These are phyloP conservation scores for Oenanthe oenanthe DNA, from an alignment of 2,113 vertebrate genomes.

Conservation along the genomic window DNA sequence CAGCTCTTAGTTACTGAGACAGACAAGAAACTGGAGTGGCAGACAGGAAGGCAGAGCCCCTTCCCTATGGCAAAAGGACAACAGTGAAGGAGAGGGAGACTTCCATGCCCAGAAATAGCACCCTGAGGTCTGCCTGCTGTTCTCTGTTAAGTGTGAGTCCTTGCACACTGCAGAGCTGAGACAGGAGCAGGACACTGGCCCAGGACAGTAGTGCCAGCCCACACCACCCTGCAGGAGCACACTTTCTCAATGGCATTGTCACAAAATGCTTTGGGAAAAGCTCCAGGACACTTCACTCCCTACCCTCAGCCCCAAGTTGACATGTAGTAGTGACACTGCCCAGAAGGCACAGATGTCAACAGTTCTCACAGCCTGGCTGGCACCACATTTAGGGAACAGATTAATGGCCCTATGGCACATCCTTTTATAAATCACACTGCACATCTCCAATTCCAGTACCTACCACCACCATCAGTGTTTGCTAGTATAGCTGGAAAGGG, in stretches of 20 bases:
- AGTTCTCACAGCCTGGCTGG: not conserved
- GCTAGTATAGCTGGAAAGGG: not conserved
- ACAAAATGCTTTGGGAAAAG: not conserved
- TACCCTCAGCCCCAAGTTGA: not conserved
- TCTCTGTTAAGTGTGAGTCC: not conserved
- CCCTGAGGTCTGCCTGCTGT: not conserved
- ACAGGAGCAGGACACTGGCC: not conserved
- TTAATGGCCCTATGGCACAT: not conserved
- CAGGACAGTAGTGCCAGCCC: not conserved
- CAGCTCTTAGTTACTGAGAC: not conserved
- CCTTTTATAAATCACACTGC: not conserved
- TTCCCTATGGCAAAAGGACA: not conserved
- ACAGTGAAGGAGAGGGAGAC: not conserved
- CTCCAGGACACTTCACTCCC: not conserved
- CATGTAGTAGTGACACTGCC: not conserved
- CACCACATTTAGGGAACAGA: not conserved
- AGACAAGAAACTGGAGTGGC: not conserved
- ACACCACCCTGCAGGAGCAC: not conserved
- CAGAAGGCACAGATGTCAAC: slow-evolving; percentile 11
- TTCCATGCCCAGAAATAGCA: not conserved
- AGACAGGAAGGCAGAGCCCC: not conserved
- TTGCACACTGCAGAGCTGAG: accelerated
- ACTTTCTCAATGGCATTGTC: not conserved
- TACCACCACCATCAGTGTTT: not conserved
- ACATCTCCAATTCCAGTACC: not conserved